A percentile compares a stretch with the other conserved stretches of the same genome.
phyloP scores from a whole-genome alignment of 2,888 invertebrate genomes.

The Oscheius myriophilus region DNA sequence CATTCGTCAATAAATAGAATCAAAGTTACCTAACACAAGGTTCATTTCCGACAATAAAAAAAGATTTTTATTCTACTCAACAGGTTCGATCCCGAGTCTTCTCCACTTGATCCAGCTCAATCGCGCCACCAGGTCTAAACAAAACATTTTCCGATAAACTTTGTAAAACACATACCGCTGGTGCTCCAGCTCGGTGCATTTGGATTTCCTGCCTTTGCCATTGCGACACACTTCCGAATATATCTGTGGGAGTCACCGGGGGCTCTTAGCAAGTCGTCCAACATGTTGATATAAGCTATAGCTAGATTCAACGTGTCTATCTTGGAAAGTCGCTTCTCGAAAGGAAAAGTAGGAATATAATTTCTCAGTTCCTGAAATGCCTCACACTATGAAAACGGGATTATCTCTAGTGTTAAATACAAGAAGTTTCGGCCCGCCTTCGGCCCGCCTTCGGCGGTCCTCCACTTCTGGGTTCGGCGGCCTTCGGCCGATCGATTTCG shows the following conservation, averaged over 20 bases:
- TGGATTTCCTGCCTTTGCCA: conserved; percentile 50
- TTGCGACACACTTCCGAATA: conserved; percentile 52
- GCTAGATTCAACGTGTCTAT: conserved; percentile 96
- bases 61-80: conserved; percentile 15
- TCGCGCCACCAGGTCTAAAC: conserved; percentile 89
- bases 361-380: conserved; percentile 85
- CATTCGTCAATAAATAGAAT: too few species aligned
- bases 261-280: conserved; percentile 74
- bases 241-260: conserved; percentile 54
- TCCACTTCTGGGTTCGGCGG: too few species aligned
- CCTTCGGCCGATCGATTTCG: too few species aligned
- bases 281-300: conserved; percentile 93
- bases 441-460: too few species aligned
- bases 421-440: not conserved
- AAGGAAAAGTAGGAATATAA: conserved; percentile 98
- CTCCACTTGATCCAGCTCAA: conserved; percentile 99
- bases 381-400: not conserved
- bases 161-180: conserved; percentile 60
- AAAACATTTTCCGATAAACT: too few species aligned
- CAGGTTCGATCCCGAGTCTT: conserved; percentile 83
- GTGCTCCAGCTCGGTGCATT: conserved; percentile 67
- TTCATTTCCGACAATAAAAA: too few species aligned
- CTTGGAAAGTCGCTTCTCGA: conserved; percentile 96
- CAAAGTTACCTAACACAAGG: too few species aligned
- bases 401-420: not conserved